Percentiles rank a stretch among this genome's conserved stretches.
These are phyloP conservation scores for Drosophila carrolli DNA, from an alignment of 1,140 invertebrate species.

Conservation along the genomic window DNA sequence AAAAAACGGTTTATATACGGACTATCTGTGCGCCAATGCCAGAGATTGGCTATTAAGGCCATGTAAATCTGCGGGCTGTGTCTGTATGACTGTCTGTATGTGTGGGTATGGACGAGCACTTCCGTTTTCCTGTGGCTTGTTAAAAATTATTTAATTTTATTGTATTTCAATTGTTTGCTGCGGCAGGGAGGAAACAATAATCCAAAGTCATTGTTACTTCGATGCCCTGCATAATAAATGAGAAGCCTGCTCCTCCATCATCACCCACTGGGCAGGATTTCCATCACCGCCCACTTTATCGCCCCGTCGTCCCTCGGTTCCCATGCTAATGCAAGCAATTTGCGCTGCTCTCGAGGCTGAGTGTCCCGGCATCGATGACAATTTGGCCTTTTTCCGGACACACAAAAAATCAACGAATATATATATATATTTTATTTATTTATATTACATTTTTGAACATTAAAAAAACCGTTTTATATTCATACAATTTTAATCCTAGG, in stretches of 20 bases:
- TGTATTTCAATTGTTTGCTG: slow-evolving; percentile 76
- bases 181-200: slow-evolving; percentile 55
- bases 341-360: slow-evolving; percentile 13
- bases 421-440: too few species aligned
- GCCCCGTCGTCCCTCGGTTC: neutral
- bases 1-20: slow-evolving; percentile 37
- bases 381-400: slow-evolving; percentile 3
- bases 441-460: too few species aligned
- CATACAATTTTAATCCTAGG: too few species aligned
- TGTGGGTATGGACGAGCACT: slow-evolving; percentile 36
- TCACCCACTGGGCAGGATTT: neutral
- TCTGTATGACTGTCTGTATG: slow-evolving; percentile 1
- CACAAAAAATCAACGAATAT: neutral
- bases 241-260: slow-evolving; percentile 11
- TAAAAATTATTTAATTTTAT: slow-evolving; percentile 82
- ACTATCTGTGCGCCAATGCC: slow-evolving; percentile 50
- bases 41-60: slow-evolving; percentile 68
- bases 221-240: slow-evolving; percentile 44
- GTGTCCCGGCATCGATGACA: neutral
- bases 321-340: slow-evolving; percentile 29
- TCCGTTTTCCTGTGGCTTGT: slow-evolving; percentile 79
- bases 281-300: slow-evolving; percentile 3
- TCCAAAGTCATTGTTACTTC: slow-evolving; percentile 58
- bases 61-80: slow-evolving; percentile 19
- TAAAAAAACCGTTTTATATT: too few species aligned